phyloP scores from a whole-genome alignment of 2,888 invertebrate species.

The Thyatira batis region DNA sequence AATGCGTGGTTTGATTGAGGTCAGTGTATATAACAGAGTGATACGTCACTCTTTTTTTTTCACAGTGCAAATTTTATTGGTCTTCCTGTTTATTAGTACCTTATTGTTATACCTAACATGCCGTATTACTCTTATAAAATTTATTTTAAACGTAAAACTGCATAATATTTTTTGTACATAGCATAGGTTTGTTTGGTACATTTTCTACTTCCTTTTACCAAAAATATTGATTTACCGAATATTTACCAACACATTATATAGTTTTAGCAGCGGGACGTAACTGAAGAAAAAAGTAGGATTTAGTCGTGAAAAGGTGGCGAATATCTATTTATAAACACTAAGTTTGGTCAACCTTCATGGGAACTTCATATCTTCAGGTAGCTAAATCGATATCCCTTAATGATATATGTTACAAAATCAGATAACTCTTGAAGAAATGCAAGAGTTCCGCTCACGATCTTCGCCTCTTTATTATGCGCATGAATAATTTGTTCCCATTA shows the following conservation, averaged over 20 bases:
- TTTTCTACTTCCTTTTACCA: too few species aligned
- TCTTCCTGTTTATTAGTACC: slow-evolving; percentile 1
- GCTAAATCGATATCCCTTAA: slow-evolving; percentile 2
- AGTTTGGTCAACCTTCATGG: background rate
- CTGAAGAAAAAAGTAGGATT: too few species aligned
- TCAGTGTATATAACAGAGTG: background rate
- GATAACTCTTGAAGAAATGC: slow-evolving; percentile 60
- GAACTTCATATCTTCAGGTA: background rate
- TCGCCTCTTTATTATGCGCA: slow-evolving; percentile 74
- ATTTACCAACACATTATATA: too few species aligned
- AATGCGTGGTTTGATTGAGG: slow-evolving; percentile 3
- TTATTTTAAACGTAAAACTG: too few species aligned
- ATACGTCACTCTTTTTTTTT: background rate
- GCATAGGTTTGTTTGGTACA: too few species aligned
- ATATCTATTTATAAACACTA: too few species aligned
- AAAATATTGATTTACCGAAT: too few species aligned
- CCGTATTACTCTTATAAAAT: too few species aligned
- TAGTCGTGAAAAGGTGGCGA: too few species aligned
- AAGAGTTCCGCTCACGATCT: slow-evolving; percentile 66
- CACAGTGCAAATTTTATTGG: background rate
- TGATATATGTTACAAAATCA: slow-evolving; percentile 29
- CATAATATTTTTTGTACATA: too few species aligned
- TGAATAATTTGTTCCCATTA: slow-evolving; percentile 78
- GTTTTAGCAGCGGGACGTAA: too few species aligned
- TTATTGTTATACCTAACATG: too few species aligned